Base-by-base conservation (phyloP, 2,888 invertebrate species). In the Ganaspis brasiliensis region DNA sequence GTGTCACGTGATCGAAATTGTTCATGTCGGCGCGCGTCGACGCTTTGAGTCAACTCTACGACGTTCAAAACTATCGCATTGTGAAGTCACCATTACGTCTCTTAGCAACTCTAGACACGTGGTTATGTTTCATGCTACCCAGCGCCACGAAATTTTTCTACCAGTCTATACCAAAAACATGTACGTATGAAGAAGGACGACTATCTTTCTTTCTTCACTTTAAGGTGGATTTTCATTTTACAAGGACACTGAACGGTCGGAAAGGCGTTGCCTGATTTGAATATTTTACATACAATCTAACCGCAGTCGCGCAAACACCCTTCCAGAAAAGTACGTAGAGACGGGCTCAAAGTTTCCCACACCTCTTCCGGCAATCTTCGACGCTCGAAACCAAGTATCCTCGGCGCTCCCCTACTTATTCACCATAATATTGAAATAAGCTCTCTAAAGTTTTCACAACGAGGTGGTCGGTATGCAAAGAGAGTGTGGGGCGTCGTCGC, bases 391-490 rank as follows among this genome's bases (percentile, higher is more conserved):
- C 19, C 37, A 63, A 63, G 37, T 40, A 40, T 63, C 55, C 52
- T 19, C 55, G 16, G 26, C 59, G 19, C n/a, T 55, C 73, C 75
- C 76, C 81, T 82, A 80, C 81, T 87, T 84, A 86, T 85, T 84
- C 83, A 82, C 83, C 82, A 82, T 84, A 85, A 86, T 85, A 88
- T 88, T 81, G 86, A 85, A 87, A 87, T 86, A 87, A 88, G 84
- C 86, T 83, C 86, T 84, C 79, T 76, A 82, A 85, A 87, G 82
- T 87, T 84, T 82, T 71, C 75, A 82, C 80, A 57, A 76, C 70
- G 73, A 74, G 73, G 76, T 79, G 74, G 79, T 78, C 52, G 78
- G 78, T 73, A 21, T 76, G 45, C 73, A 56, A 75, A 74, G 74
- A 73, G 78, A 80, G 78, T 75, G 73, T 73, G 77, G 79, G 72